These are phyloP conservation scores for Python bivittatus DNA, from an alignment of 2,113 vertebrate species.

Conservation along the genomic window DNA sequence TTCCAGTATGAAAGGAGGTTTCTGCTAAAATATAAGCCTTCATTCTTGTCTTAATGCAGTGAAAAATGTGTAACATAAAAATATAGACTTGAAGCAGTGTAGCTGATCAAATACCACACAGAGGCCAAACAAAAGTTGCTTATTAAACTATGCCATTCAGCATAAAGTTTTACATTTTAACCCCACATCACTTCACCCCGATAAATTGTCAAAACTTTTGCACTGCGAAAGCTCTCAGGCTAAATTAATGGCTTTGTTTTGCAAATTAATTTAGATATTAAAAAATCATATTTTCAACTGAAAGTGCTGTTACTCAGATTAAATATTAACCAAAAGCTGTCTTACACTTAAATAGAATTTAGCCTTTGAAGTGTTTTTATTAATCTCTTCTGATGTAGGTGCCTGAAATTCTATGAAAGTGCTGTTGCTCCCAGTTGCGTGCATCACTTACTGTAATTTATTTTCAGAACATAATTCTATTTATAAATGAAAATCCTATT, in stretches of 20 bases:
- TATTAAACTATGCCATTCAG: slow-evolving; percentile 72
- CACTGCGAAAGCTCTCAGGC: slow-evolving; percentile 78
- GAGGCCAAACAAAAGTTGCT: slow-evolving; percentile 71
- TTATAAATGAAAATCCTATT: slow-evolving; percentile 99
- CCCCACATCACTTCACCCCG: slow-evolving; percentile 70
- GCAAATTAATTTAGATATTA: slow-evolving; percentile 90
- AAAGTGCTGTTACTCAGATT: slow-evolving; percentile 91
- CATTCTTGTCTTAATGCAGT: slow-evolving; percentile 37
- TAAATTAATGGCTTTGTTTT: slow-evolving; percentile 89
- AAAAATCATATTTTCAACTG: slow-evolving; percentile 91
- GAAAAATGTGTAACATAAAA: slow-evolving; percentile 14
- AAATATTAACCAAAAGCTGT: slow-evolving; percentile 89
- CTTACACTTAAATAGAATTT: slow-evolving; percentile 86
- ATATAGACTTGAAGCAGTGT: slow-evolving; percentile 51
- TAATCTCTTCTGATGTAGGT: slow-evolving; percentile 85
- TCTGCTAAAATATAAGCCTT: neutral
- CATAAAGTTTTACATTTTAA: slow-evolving; percentile 75
- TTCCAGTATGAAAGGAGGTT: slow-evolving; percentile 30
- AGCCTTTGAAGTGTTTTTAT: slow-evolving; percentile 91
- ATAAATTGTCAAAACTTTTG: slow-evolving; percentile 83
- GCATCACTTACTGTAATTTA: slow-evolving; percentile 98
- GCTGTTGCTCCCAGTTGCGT: slow-evolving; percentile 79
- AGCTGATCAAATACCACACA: slow-evolving; percentile 76
- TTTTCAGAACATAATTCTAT: slow-evolving; percentile 98
- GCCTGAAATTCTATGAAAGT: slow-evolving; percentile 84